These are phyloP conservation scores for Actinopyga echinites DNA, from an alignment of 53 echinoderm and acorn worm genomes.

Conservation along the genomic window DNA sequence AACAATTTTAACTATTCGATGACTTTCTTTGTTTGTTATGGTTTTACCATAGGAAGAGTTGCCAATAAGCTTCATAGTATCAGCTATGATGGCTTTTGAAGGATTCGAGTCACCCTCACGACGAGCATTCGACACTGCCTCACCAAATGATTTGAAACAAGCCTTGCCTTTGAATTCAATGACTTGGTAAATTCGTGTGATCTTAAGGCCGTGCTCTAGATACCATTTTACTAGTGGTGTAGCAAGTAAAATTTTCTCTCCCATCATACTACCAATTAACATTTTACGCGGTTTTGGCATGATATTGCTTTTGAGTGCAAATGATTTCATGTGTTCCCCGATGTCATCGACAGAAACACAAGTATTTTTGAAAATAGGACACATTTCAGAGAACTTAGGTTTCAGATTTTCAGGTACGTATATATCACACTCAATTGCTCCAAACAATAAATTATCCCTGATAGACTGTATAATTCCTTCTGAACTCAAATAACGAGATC, in stretches of 20 bases:
- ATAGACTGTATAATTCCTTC: slow-evolving; percentile 39
- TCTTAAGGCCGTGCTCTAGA: background rate
- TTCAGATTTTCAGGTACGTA: background rate
- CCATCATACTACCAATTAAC: background rate
- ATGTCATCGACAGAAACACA: slow-evolving; percentile 44
- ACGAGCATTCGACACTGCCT: slow-evolving; percentile 13
- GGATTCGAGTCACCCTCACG: slow-evolving; percentile 36
- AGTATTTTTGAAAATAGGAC: too few relatives aligned
- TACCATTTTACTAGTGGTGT: slow-evolving; percentile 36
- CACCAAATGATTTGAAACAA: background rate
- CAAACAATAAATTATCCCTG: slow-evolving; percentile 13
- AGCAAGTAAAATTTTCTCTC: background rate
- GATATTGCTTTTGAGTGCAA: background rate
- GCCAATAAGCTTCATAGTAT: too few relatives aligned
- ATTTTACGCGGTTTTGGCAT: too few relatives aligned
- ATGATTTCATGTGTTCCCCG: slow-evolving; percentile 43
- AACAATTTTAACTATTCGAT: background rate
- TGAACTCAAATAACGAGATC: slow-evolving; percentile 9
- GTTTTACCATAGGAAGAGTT: slow-evolving; percentile 60
- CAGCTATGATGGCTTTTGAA: background rate
- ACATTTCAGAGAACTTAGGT: background rate
- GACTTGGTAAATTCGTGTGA: background rate
- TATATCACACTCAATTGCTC: slow-evolving; percentile 20
- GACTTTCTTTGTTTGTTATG: slow-evolving; percentile 34
- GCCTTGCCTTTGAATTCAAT: background rate